These are phyloP conservation scores for Arothron firmamentum DNA, from an alignment of 2,113 vertebrate genomes.

Conservation along the genomic window DNA sequence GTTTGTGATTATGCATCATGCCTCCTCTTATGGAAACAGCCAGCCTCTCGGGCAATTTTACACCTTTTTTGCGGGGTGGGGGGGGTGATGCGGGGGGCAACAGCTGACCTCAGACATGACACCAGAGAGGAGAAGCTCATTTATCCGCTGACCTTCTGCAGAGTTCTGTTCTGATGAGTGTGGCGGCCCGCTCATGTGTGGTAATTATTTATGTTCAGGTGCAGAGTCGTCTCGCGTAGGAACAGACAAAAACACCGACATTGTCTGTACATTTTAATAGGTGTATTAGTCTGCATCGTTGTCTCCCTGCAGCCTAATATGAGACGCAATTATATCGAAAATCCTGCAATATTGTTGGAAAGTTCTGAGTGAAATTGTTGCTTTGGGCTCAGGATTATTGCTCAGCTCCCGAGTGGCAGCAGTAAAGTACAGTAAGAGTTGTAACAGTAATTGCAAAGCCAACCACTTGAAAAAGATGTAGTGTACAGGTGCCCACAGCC, in stretches of 20 bases:
- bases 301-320: slow-evolving; percentile 49
- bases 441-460: slow-evolving; percentile 66
- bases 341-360: slow-evolving; percentile 40
- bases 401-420: slow-evolving; percentile 51
- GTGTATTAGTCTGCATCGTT: slow-evolving; percentile 40
- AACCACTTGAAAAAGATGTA: slow-evolving; percentile 64
- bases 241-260: too few relatives aligned
- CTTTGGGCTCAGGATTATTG: slow-evolving; percentile 58
- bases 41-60: slow-evolving; percentile 46
- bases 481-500: slow-evolving; percentile 11
- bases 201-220: not conserved
- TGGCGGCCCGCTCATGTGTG: not conserved
- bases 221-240: too few relatives aligned
- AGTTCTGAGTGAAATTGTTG: slow-evolving; percentile 57
- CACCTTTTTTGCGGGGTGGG: slow-evolving; percentile 39
- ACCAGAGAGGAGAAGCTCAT: slow-evolving; percentile 35
- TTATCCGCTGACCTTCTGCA: slow-evolving; percentile 53
- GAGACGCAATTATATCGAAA: slow-evolving; percentile 59
- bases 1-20: slow-evolving; percentile 49
- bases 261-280: slow-evolving; percentile 40
- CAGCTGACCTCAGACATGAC: slow-evolving; percentile 36
- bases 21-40: slow-evolving; percentile 56
- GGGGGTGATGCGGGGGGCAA: slow-evolving; percentile 9
- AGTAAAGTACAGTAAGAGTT: slow-evolving; percentile 63
- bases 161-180: slow-evolving; percentile 14